Evolutionary conservation across 2,113 vertebrate species (phyloP).

Genomic region (Labeo catla): DNA sequence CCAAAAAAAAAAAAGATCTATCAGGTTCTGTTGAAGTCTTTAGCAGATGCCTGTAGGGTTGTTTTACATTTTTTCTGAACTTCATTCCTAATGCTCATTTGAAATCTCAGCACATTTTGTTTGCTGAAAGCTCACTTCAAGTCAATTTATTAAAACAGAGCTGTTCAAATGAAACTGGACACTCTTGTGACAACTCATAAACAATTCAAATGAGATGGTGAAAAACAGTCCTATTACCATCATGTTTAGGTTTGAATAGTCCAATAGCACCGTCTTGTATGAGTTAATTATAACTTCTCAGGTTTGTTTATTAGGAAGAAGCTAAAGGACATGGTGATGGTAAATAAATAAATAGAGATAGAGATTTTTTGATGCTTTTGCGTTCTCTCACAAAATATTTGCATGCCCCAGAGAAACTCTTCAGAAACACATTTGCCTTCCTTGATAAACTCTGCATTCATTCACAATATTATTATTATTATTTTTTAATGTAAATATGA

Average conservation of each 20-base stretch:
- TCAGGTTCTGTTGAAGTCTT: not conserved
- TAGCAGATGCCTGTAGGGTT: slow-evolving; percentile 10
- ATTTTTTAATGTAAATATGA: not conserved
- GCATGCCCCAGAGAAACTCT: too few species aligned
- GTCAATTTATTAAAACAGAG: not conserved
- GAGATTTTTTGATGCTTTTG: too few species aligned
- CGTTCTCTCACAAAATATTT: too few species aligned
- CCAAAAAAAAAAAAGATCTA: not conserved
- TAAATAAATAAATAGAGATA: too few species aligned
- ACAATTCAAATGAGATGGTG: not conserved
- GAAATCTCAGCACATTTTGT: not conserved
- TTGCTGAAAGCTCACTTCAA: not conserved
- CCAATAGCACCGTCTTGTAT: not conserved
- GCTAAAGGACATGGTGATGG: too few species aligned
- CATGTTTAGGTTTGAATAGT: not conserved
- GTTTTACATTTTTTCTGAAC: not conserved
- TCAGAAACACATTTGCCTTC: too few species aligned
- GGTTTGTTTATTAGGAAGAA: not conserved
- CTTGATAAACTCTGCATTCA: too few species aligned
- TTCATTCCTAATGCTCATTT: not conserved
- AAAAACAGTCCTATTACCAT: not conserved
- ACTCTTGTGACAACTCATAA: not conserved
- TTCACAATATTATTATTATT: too few species aligned
- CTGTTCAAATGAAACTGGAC: too few species aligned
- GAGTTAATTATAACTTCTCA: not conserved